phyloP scores from a whole-genome alignment of 64 coral and sea anemone species.

The Montipora efflorescens region DNA sequence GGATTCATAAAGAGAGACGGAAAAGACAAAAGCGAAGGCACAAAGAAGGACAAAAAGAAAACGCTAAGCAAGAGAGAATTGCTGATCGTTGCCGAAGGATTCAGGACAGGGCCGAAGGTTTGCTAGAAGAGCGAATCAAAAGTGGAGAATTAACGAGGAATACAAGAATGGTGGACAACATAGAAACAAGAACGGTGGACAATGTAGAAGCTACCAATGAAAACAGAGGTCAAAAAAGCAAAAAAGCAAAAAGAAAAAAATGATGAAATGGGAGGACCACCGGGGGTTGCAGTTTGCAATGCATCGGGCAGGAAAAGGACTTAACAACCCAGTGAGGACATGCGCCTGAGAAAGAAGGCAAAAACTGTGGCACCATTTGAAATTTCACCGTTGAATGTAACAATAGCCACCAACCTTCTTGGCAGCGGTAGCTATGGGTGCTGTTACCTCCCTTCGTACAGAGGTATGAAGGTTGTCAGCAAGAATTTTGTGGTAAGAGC shows the following conservation, averaged over 20 bases:
- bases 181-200: too few species aligned
- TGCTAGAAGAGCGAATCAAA: neutral
- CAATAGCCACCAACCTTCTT: neutral
- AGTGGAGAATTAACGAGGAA: neutral
- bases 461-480: too few species aligned
- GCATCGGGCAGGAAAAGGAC: neutral
- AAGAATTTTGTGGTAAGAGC: too few species aligned
- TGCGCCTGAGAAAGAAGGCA: neutral
- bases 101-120: neutral
- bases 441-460: neutral
- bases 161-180: too few species aligned
- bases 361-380: neutral
- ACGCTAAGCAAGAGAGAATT: neutral
- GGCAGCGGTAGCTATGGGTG: constrained; percentile 27
- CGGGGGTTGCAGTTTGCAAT: neutral
- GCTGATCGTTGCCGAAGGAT: constrained; percentile 17
- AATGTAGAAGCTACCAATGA: neutral
- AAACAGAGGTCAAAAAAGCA: neutral
- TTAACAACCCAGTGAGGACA: neutral
- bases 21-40: constrained; percentile 18
- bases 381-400: neutral
- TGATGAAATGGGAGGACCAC: too few species aligned
- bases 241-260: neutral
- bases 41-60: too few species aligned
- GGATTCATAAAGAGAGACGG: constrained; percentile 28